These are phyloP conservation scores for Nowickia ferox DNA, from an alignment of 2,888 invertebrate species.

Conservation along the genomic window DNA sequence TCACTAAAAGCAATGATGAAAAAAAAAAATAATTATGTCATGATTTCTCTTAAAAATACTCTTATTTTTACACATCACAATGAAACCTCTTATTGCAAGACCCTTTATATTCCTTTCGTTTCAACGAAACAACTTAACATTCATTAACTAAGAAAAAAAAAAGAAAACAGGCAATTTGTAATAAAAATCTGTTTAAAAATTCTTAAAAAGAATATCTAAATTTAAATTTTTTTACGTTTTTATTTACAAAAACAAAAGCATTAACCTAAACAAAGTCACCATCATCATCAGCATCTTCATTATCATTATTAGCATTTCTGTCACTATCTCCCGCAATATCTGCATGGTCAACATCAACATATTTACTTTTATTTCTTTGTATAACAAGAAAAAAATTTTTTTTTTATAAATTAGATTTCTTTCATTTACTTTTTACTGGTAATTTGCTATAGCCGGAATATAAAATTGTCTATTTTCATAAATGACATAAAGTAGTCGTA, in stretches of 20 bases:
- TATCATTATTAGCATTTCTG: neutral
- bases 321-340: conserved; percentile 18
- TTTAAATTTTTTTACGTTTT: conserved; percentile 38
- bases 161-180: conserved; percentile 55
- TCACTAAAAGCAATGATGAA: too few species aligned
- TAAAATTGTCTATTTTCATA: neutral
- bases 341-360: conserved; percentile 35
- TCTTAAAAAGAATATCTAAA: conserved; percentile 50
- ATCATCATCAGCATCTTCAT: conserved; percentile 14
- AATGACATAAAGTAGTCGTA: conserved; percentile 7
- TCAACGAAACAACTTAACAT: conserved; percentile 5
- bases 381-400: neutral
- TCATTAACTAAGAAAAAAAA: neutral
- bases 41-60: too few species aligned
- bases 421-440: neutral
- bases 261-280: conserved; percentile 13
- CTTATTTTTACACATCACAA: too few species aligned
- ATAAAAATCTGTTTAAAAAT: conserved; percentile 59
- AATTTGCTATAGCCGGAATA: neutral
- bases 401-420: neutral
- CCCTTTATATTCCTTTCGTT: conserved; percentile 1
- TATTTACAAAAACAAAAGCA: conserved; percentile 34
- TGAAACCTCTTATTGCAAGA: too few species aligned
- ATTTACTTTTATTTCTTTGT: conserved; percentile 1
- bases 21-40: too few species aligned